phyloP scores from a whole-genome alignment of 2,888 invertebrate species.

The Germaria angustata region DNA sequence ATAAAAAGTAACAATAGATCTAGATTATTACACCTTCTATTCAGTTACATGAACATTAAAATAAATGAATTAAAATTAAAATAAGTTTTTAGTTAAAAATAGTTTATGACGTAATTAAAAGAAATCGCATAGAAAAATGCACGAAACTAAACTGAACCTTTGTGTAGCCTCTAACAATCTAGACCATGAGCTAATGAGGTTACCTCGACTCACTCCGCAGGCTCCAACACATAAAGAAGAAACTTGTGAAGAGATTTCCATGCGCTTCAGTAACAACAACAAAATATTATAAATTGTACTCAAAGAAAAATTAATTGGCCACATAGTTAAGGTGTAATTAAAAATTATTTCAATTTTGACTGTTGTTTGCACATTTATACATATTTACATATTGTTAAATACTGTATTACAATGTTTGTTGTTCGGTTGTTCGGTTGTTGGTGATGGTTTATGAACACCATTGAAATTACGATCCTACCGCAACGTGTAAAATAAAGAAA shows the following conservation, averaged over 20 bases:
- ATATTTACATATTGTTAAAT: neutral
- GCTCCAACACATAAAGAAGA: neutral
- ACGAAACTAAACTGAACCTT: slow-evolving; percentile 26
- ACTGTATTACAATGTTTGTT: neutral
- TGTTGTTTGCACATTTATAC: neutral
- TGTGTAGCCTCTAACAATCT: slow-evolving; percentile 22
- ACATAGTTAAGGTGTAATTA: slow-evolving; percentile 53
- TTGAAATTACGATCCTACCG: slow-evolving; percentile 40
- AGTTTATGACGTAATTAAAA: neutral
- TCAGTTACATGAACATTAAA: neutral
- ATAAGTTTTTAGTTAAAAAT: too few species aligned
- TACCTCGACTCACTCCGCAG: neutral
- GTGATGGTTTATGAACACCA: slow-evolving; percentile 14
- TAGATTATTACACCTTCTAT: too few species aligned
- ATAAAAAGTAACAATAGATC: too few species aligned
- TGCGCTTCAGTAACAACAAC: neutral
- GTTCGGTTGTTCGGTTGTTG: neutral
- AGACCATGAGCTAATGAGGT: slow-evolving; percentile 42
- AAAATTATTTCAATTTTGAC: slow-evolving; percentile 43
- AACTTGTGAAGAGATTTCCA: neutral
- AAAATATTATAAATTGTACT: slow-evolving; percentile 25
- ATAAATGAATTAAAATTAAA: neutral
- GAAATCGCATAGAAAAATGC: neutral
- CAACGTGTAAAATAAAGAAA: slow-evolving; percentile 25
- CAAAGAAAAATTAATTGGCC: slow-evolving; percentile 59